Conservation (phyloP, 2,888 invertebrate genomes). For the Heteromyza rotundicornis region DNA sequence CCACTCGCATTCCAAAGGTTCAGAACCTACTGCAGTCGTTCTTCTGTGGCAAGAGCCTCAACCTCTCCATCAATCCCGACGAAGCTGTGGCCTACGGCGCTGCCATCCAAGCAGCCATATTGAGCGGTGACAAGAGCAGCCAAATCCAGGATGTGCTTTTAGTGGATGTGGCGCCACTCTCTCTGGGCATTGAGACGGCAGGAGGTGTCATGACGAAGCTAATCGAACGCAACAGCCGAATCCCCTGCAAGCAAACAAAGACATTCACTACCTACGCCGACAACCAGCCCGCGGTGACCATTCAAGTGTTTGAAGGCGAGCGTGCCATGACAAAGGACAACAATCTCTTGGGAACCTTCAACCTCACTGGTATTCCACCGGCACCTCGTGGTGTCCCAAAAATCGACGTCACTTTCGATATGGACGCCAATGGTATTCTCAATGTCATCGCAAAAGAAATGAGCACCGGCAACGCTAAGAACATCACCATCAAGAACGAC, state of each 20-base stretch:
- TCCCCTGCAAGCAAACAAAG: constrained; percentile 75
- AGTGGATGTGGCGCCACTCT: constrained; percentile 73
- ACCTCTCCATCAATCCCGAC: constrained; percentile 79
- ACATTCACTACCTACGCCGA: constrained; percentile 82
- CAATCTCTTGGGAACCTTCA: constrained; percentile 93
- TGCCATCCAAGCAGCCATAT: constrained; percentile 76
- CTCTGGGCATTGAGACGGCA: constrained; percentile 79
- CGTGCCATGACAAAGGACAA: constrained; percentile 93
- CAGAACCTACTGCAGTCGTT: constrained; percentile 77
- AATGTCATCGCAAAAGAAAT: constrained; percentile 81
- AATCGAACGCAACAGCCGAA: constrained; percentile 74
- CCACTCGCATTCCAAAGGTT: constrained; percentile 80
- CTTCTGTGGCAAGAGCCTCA: constrained; percentile 76
- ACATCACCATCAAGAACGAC: constrained; percentile 84
- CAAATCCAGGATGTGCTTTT: constrained; percentile 77
- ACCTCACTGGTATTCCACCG: constrained; percentile 94
- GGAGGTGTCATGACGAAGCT: constrained; percentile 83
- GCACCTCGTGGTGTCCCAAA: constrained; percentile 86
- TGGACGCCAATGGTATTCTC: constrained; percentile 94
- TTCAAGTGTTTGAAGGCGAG: constrained; percentile 79
- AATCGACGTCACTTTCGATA: constrained; percentile 81
- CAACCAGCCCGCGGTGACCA: constrained; percentile 78
- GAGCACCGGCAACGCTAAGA: constrained; percentile 72
- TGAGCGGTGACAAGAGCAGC: constrained; percentile 73
- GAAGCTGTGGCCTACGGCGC: constrained; percentile 83